Base-by-base conservation (phyloP, 2,113 vertebrate species). In the Ploceus nigricollis region DNA sequence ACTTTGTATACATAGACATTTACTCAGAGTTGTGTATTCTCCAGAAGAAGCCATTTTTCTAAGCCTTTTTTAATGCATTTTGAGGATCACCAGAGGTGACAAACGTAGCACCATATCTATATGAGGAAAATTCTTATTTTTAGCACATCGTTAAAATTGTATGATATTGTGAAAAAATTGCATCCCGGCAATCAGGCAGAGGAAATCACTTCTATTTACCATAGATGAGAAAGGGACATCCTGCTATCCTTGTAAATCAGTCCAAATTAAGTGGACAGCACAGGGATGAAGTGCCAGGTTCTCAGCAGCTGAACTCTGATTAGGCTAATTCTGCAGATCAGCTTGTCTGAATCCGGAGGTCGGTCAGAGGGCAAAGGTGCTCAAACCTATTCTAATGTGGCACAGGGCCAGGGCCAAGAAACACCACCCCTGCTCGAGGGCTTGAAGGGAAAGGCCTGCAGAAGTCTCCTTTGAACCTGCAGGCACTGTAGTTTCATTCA, bases 51-150 rank as follows among this genome's bases (percentile, higher is more conserved):
- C 89, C 69, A 39, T 85, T 95, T 96, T 94, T 89, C 66, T 97
- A 97, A 97, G 94, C 96, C 94, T 89, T 89, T 94, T 97, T 97
- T 96, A 97, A 97, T 97, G 87, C 58, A 93, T 96, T 97, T 96
- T 95, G 77, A 92, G 94, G 90, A 75, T 94, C 86, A 94, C 78
- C 63, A 94, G 81, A 82, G 72, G 77, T 90, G 73, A 87, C 86
- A 94, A 88, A 76, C 48, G 51, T 75, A 90, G 76, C 86, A 78
- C 65, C 35, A 4, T 93, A 81, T 53, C 82, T 61, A 13, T 53
- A 80, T 0, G 0, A 82, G 54, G 56, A 89, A 92, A 79, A 94
- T 14, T 57, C 47, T 78, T 82, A 87, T 78, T 92, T 88, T 89
- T 84, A 87, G 45, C 82, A 39, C 17, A 39, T 58, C 48, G 48